These are phyloP conservation scores for Sarcophaga peregrina DNA, from an alignment of 1,140 invertebrate species.

Conservation along the genomic window DNA sequence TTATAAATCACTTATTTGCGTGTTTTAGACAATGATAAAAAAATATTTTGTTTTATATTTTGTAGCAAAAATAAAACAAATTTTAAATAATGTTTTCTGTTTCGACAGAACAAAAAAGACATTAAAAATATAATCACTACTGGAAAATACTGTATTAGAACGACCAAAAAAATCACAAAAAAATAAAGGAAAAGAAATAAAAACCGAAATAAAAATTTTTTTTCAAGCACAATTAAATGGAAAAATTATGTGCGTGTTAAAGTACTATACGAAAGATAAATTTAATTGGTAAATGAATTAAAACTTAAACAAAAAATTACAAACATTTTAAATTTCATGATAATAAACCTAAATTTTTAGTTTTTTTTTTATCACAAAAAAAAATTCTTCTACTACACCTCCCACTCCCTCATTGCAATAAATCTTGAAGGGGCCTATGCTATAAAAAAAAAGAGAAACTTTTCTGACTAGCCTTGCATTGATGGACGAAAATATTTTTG, in stretches of 20 bases:
- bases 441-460: background rate
- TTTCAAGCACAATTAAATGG: background rate
- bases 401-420: background rate
- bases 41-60: background rate
- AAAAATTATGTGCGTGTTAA: background rate
- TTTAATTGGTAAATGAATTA: background rate
- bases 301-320: background rate
- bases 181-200: background rate
- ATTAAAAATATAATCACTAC: too few species aligned
- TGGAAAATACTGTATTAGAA: too few species aligned
- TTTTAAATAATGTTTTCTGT: too few species aligned
- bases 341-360: too few species aligned
- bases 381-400: background rate
- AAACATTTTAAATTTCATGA: background rate
- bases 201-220: background rate
- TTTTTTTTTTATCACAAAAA: background rate
- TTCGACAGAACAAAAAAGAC: background rate
- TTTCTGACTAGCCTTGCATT: background rate
- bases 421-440: background rate
- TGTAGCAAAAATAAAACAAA: too few species aligned
- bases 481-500: background rate
- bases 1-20: conserved; percentile 18
- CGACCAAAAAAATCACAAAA: background rate
- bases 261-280: background rate
- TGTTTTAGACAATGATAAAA: conserved; percentile 23